Conservation (phyloP, 1,140 invertebrate genomes). For the Stratiolaelaps scimitus region DNA sequence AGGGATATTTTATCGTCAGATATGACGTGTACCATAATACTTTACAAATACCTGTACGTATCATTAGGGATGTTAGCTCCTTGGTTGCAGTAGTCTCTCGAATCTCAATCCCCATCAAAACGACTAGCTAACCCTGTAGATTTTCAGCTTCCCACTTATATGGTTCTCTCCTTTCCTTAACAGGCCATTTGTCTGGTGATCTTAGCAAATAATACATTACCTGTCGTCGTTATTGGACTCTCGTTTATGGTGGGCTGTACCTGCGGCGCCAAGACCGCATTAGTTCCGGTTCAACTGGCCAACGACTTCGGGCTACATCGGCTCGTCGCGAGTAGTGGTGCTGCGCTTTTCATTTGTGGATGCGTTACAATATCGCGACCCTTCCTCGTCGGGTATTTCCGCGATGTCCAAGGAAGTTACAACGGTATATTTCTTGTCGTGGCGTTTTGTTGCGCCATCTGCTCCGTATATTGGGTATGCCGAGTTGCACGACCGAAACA, state of each 20-base stretch:
- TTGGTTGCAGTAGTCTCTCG: neutral
- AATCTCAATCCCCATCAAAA: neutral
- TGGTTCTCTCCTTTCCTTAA: neutral
- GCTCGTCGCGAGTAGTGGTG: neutral
- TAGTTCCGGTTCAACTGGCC: neutral
- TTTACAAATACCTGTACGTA: too few species aligned
- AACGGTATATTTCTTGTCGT: neutral
- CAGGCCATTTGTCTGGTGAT: slow-evolving; percentile 9
- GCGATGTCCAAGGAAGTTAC: slow-evolving; percentile 7
- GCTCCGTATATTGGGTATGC: neutral
- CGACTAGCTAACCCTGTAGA: neutral
- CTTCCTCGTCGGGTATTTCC: slow-evolving; percentile 2
- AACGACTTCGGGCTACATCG: slow-evolving; percentile 9
- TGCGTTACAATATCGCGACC: neutral
- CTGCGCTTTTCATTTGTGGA: neutral
- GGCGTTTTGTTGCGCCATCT: neutral
- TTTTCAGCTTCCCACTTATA: neutral
- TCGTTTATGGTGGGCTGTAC: slow-evolving; percentile 1
- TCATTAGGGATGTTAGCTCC: too few species aligned
- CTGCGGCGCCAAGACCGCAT: neutral
- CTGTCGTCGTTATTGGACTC: neutral
- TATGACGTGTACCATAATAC: too few species aligned
- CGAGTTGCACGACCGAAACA: neutral
- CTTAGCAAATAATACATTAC: neutral
- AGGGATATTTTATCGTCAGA: neutral